Conservation (phyloP, 2,888 invertebrate genomes). For the Oscheius sp. region DNA sequence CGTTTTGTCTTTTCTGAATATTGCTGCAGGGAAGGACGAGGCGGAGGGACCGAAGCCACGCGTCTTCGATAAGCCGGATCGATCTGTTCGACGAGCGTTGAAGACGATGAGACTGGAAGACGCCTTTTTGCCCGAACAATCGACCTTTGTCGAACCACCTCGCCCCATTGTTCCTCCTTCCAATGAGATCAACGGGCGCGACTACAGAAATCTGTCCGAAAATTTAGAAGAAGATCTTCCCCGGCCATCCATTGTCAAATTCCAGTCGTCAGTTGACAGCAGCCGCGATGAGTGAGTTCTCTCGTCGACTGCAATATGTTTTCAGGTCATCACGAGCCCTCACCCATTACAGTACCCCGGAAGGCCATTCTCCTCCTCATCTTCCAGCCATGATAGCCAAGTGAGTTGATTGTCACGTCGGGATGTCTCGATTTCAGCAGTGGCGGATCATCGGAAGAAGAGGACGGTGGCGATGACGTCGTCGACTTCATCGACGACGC, state of each 20-base stretch:
- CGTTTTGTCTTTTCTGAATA: conserved; percentile 43
- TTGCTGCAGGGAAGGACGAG: conserved; percentile 40
- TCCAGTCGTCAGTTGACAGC: neutral
- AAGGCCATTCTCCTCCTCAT: neutral
- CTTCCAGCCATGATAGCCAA: neutral
- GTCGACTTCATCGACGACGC: conserved; percentile 27
- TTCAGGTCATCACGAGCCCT: neutral
- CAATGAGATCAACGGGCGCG: neutral
- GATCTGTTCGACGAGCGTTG: conserved; percentile 20
- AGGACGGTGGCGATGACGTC: conserved; percentile 13
- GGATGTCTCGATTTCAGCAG: neutral
- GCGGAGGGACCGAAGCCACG: conserved; percentile 43
- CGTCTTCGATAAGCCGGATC: conserved; percentile 39
- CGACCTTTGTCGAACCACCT: neutral
- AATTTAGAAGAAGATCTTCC: neutral
- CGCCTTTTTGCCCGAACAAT: neutral
- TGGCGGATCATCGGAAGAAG: conserved; percentile 25
- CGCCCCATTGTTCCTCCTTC: neutral
- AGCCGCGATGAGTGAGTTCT: conserved; percentile 4
- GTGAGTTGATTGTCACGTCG: neutral
- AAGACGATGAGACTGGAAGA: conserved; percentile 4
- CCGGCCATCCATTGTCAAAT: conserved; percentile 14
- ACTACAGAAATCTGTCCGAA: neutral
- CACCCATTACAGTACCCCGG: neutral
- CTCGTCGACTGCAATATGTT: neutral